These are phyloP conservation scores for Pteronura brasiliensis DNA, from an alignment of 2,113 vertebrate genomes.

Conservation along the genomic window DNA sequence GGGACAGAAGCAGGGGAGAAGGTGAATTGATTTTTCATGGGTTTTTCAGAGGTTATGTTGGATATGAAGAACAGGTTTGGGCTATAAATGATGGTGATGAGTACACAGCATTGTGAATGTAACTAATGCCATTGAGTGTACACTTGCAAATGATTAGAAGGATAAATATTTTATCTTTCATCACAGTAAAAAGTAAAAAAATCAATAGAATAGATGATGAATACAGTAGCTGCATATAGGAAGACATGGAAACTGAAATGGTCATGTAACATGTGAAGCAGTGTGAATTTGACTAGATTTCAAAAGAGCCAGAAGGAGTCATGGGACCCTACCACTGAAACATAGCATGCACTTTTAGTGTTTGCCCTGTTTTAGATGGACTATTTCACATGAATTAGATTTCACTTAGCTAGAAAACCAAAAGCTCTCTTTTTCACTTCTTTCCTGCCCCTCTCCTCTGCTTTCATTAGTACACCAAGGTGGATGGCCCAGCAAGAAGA, in stretches of 20 bases:
- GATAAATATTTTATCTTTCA: background rate
- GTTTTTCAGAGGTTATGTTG: background rate
- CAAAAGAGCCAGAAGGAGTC: background rate
- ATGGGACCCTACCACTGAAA: background rate
- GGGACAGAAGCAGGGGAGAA: no score
- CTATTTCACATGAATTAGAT: rapidly evolving
- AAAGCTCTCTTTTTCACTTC: background rate
- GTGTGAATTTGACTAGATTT: background rate
- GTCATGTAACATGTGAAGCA: no score
- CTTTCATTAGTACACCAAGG: background rate
- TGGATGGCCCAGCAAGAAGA: background rate
- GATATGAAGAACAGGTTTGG: background rate
- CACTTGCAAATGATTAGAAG: background rate
- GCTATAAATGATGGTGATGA: background rate
- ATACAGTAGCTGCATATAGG: background rate
- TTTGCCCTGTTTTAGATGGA: no score
- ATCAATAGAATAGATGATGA: background rate
- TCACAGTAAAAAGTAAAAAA: no score
- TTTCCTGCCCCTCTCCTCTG: background rate
- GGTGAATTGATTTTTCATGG: no score
- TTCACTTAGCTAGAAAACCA: background rate
- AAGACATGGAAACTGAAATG: background rate
- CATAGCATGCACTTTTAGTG: background rate
- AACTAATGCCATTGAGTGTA: background rate
- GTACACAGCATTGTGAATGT: background rate